Evolutionary conservation across 2,113 vertebrate genomes (phyloP), one percentile per base, ranked within the genome.

Genomic region (Anhinga rufa): DNA sequence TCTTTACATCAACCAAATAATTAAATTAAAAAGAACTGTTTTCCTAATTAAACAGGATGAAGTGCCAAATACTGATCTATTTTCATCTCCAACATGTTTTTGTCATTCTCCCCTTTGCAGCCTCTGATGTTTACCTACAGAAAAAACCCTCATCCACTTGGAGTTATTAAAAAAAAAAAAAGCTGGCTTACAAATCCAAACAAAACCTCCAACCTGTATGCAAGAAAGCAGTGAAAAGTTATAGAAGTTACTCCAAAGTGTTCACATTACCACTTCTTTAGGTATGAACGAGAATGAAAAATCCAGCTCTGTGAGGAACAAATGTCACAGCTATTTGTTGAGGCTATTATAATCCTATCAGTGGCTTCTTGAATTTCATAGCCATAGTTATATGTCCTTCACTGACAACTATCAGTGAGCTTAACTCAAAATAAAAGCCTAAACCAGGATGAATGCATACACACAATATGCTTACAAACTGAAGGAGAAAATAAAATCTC

Each of bases 211-310:
- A 62, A 69, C 44, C 76, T 36, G 68, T 22, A 38, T 2, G 64
- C 13, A 92, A 87, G 32, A 68, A 96, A 87, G 74, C 58, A 69
- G 49, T 29, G 52, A 42, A 79, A 95, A 94, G 31, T 84, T 84
- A 85, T 0, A 87, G 48, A 76, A 82, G n/a, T 91, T 68, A 76
- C 15, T 72, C 66, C 49, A 82, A 79, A 90, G 85, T 17, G 51
- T 87, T 81, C 86, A 95, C 78, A 83, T 83, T 88, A 92, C 76
- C 60, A 86, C 70, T 92, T 97, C 85, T 84, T 96, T 88, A 96
- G 34, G 57, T 65, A 92, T 62, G 54, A 91, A 52, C 17, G 42
- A 84, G 55, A 86, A 76, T 55, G 66, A 85, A 81, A 75, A 77
- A 77, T n/a, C 3, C 49, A 91, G 28, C 19, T 76, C 48, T 36